phyloP scores from a whole-genome alignment of 2,113 vertebrate genomes.

The Chaetops frenatus region DNA sequence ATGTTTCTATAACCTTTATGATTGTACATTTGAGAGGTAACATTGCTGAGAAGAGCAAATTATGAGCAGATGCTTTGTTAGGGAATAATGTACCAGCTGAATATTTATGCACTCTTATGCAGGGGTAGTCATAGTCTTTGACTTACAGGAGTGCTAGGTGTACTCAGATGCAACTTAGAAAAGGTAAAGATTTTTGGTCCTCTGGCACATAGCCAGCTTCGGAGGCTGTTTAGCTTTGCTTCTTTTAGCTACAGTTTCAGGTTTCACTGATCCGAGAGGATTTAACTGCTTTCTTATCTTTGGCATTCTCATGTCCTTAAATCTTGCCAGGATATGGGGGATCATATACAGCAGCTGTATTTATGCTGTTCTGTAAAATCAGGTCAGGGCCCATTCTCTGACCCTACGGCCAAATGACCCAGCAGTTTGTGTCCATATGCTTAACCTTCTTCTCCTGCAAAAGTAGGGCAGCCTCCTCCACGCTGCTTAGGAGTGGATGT shows the following conservation, averaged over 20 bases:
- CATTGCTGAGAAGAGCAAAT: not conserved
- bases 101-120: not conserved
- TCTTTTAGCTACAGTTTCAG: not conserved
- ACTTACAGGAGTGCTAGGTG: not conserved
- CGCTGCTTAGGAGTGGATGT: not conserved
- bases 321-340: not conserved
- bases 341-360: not conserved
- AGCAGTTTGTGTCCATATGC: not conserved
- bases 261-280: not conserved
- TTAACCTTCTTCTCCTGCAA: not conserved
- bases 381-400: not conserved
- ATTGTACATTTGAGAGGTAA: not conserved
- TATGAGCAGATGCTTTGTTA: not conserved
- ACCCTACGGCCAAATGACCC: not conserved
- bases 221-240: not conserved
- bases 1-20: not conserved
- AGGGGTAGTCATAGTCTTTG: not conserved
- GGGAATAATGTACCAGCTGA: not conserved
- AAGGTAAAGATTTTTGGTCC: not conserved
- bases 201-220: not conserved
- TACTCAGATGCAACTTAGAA: not conserved
- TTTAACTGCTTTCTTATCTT: not conserved
- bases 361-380: conserved; percentile 4
- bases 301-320: not conserved
- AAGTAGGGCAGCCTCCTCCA: not conserved